Base-by-base conservation (phyloP, 2,797 vertebrate genomes). In the Pogoniulus pusillus region DNA sequence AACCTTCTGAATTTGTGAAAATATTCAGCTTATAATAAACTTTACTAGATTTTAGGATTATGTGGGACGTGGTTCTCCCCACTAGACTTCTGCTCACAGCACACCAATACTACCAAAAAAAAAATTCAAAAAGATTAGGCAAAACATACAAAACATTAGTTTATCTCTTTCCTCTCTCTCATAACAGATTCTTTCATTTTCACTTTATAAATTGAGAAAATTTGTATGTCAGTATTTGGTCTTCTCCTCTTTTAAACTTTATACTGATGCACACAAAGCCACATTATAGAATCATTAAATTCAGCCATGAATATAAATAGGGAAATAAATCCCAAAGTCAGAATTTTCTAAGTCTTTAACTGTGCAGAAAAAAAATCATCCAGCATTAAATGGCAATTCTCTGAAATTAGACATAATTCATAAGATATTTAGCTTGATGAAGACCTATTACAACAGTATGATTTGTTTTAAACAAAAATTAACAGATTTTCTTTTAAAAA, bases 21-120 rank as follows among this genome's bases (percentile, higher is more conserved):
- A 32, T 45, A n/a, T 4, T 23, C 24, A 35, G 24, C 6, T 53
- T 72, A 16, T 1, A 32, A 32, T 34, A 37, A 53, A 17, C 18
- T 82, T 60, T 35, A 41, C 10, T 39, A 65, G 22, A 59, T 37
- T 72, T 76, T 68, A 30, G 7, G 39, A 29, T 16, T 57, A 65
- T 1, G 54, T 7, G 20, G 23, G 9, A 20, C 3, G 9, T 26
- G 23, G 23, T 16, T 4, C 14, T 15, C 14, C 7, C 3, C 4
- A 5, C 9, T 5, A 7, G 4, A 66, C 39, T 64, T 68, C 19
- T 41, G 29, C 16, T 72, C 27, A 37, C 20, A 63, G 16, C 16
- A 37, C 5, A 17, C 59, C 32, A 75, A 58, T 7, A 54, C 7
- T 45, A 37, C 7, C 20, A 7, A 54, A 79, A 43, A 3, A 41